phyloP scores from a whole-genome alignment of 1,140 invertebrate species.

The Xylocopa sonorina region DNA sequence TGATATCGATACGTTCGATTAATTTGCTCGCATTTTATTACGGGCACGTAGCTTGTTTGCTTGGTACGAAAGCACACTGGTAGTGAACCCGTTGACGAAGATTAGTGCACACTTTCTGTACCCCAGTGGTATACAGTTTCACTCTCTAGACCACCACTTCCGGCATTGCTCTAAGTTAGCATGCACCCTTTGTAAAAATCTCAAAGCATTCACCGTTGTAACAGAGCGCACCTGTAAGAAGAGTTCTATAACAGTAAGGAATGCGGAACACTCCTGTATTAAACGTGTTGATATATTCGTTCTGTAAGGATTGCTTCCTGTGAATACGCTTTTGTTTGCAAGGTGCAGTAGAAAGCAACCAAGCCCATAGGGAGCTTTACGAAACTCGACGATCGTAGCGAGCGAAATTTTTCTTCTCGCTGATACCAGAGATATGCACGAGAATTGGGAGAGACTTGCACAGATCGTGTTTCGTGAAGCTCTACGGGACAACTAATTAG shows the following conservation, averaged over 20 bases:
- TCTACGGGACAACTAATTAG: background rate
- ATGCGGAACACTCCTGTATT: conserved; percentile 54
- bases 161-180: conserved; percentile 51
- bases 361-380: background rate
- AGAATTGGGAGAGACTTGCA: background rate
- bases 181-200: conserved; percentile 56
- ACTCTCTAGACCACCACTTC: conserved; percentile 48
- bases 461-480: background rate
- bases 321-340: conserved; percentile 62
- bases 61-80: conserved; percentile 32
- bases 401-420: background rate
- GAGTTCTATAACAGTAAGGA: conserved; percentile 44
- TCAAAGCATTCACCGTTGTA: conserved; percentile 48
- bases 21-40: no score
- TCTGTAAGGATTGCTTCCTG: conserved; percentile 59
- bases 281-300: conserved; percentile 45
- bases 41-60: conserved; percentile 16
- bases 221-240: conserved; percentile 56
- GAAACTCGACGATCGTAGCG: background rate
- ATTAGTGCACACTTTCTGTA: conserved; percentile 60
- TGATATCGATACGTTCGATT: background rate
- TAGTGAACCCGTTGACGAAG: conserved; percentile 53
- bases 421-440: no score
- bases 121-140: conserved; percentile 44
- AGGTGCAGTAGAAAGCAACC: conserved; percentile 39